A percentile compares a stretch with the other conserved stretches of the same genome.
Evolutionary conservation across 2,888 invertebrate genomes (phyloP).

Genomic region (Bombyx huttoni): DNA sequence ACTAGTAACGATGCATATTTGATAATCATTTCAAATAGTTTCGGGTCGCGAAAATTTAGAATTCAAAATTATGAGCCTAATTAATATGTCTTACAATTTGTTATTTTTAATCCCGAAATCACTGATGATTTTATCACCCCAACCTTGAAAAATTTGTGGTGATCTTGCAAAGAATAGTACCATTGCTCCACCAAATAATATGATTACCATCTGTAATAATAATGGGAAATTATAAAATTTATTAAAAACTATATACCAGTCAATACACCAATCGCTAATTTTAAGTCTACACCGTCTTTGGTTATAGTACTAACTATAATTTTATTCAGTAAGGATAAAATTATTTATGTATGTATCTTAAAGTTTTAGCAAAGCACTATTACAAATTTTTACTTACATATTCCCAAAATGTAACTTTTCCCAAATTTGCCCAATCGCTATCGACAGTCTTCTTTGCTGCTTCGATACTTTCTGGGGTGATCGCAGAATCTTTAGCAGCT

Average conservation of each 20-base stretch:
- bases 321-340: too few species aligned
- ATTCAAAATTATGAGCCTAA: too few species aligned
- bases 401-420: slow-evolving; percentile 38
- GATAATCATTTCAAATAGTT: too few species aligned
- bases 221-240: background rate
- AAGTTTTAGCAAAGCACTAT: background rate
- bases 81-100: slow-evolving; percentile 25
- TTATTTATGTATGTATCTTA: background rate
- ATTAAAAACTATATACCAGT: too few species aligned
- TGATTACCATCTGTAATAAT: slow-evolving; percentile 38
- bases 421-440: slow-evolving; percentile 22
- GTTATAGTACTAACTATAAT: too few species aligned
- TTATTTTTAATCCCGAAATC: slow-evolving; percentile 10
- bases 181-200: slow-evolving; percentile 43
- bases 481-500: slow-evolving; percentile 59
- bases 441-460: slow-evolving; percentile 30
- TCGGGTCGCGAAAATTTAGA: too few species aligned
- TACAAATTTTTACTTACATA: background rate
- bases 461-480: slow-evolving; percentile 35
- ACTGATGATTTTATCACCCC: slow-evolving; percentile 31
- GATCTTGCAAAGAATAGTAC: slow-evolving; percentile 45
- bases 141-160: slow-evolving; percentile 49
- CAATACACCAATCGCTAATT: too few species aligned
- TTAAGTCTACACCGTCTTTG: too few species aligned
- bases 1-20: too few species aligned